Base-by-base conservation (phyloP, 2,888 invertebrate species). In the Phania funesta region DNA sequence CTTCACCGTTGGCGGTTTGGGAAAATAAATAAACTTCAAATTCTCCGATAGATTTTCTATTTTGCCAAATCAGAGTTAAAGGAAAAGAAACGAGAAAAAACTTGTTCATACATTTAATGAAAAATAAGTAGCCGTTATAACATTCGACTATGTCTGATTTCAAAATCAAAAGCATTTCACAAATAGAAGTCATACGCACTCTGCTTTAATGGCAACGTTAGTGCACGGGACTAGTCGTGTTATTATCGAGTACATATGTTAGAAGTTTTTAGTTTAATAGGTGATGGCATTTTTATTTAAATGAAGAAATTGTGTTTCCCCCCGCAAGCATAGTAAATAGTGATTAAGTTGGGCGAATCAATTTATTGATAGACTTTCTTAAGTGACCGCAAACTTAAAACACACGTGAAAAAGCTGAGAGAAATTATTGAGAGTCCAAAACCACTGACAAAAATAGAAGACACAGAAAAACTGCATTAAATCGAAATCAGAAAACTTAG, bases 111-210 rank as follows among this genome's bases (percentile, higher is more conserved):
- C 35, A 20, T 65, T 56, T 74, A 74, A 74, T 74, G 64, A 54
- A 74, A 74, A 56, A 46, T 46, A 74, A 74, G 64, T 56, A 56
- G 44, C 46, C 13, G 56, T 38, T 22, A 58, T 26, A 58, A 41
- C 18, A 50, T 75, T 80, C 32, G 48, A 32, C 26, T n/a, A n/a
- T n/a, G n/a, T 64, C 24, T 75, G 74, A 80, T 64, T 80, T 54
- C 64, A 18, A 58, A 75, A 70, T 52, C 68, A 48, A 13, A 75
- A 75, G 80, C 58, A 56, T 50, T 75, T 70, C n/a, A 65, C 58
- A 75, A 80, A 80, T 75, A 75, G 32, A 70, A 75, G 29, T 65
- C 65, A 48, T 48, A 65, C 58, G 58, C 80, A 80, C 67, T 74
- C 52, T 29, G 68, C 20, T 54, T 20, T 68, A 67, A 77, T 35